Evolutionary conservation across 2,888 invertebrate species (phyloP).

Genomic region (Diarsia rubi): DNA sequence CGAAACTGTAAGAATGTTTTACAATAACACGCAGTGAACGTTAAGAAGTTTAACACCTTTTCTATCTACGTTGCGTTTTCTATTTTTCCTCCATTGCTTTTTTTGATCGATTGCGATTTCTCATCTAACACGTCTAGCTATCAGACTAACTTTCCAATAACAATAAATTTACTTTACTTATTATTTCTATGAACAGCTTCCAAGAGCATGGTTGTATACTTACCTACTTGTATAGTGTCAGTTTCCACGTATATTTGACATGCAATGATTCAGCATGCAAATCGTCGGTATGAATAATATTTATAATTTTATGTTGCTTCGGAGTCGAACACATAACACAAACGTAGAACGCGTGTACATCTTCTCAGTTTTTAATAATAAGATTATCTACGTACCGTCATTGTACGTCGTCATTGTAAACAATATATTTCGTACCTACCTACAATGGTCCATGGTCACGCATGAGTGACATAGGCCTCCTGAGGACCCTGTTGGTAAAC

Average conservation of each 20-base stretch:
- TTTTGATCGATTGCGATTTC: neutral
- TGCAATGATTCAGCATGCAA: slow-evolving; percentile 1
- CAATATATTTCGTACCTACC: neutral
- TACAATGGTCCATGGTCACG: neutral
- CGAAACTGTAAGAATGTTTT: neutral
- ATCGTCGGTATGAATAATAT: slow-evolving; percentile 20
- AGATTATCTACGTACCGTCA: slow-evolving; percentile 1
- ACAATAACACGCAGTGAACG: neutral
- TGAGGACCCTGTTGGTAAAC: neutral
- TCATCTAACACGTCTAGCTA: neutral
- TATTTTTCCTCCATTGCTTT: neutral
- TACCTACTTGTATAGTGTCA: too few species aligned
- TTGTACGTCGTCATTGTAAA: slow-evolving; percentile 6
- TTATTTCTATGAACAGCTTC: neutral
- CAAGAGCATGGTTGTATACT: neutral
- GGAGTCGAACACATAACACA: slow-evolving; percentile 12
- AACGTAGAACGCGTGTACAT: slow-evolving; percentile 4
- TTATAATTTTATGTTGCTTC: slow-evolving; percentile 17
- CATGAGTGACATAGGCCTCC: neutral
- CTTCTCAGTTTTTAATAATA: slow-evolving; percentile 29
- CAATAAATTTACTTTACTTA: slow-evolving; percentile 1
- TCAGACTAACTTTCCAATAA: neutral
- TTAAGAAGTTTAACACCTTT: neutral
- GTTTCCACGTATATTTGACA: slow-evolving; percentile 8
- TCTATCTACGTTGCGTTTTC: neutral